Percentiles rank a stretch among this genome's conserved stretches.
These are phyloP conservation scores for Sphenopsis melanotis DNA, from an alignment of 2,797 vertebrate species.

Conservation along the genomic window DNA sequence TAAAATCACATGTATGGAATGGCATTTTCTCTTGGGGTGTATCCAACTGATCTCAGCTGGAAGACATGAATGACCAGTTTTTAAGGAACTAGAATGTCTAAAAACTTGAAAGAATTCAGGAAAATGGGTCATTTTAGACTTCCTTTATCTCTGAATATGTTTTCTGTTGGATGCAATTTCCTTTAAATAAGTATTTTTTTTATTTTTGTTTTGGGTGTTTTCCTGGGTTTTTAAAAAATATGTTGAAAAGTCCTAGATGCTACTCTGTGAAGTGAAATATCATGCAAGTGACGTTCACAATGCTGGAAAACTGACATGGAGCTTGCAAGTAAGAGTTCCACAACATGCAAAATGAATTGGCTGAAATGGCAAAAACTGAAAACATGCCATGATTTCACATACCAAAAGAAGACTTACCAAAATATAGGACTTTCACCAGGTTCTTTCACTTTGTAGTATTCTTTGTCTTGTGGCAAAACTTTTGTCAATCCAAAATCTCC, in stretches of 20 bases:
- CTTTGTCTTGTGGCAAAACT: conserved; percentile 95
- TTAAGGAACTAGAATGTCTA: background rate
- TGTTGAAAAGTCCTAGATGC: background rate
- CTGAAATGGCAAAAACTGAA: background rate
- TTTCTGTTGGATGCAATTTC: background rate
- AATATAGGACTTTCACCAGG: conserved; percentile 99
- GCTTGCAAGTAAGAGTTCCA: background rate
- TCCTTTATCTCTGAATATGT: background rate
- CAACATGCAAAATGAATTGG: background rate
- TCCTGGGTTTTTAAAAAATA: background rate
- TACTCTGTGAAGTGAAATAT: background rate
- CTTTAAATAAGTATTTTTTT: background rate
- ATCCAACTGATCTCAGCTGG: background rate
- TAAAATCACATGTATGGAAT: background rate
- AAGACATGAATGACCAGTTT: background rate
- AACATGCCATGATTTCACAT: background rate
- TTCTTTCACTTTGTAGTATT: conserved; percentile 96
- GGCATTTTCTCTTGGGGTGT: background rate
- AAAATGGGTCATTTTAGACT: background rate
- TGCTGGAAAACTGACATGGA: background rate
- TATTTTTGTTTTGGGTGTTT: too few species aligned
- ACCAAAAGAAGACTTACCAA: conserved; percentile 81
- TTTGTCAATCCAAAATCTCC: conserved; percentile 98
- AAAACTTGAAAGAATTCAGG: background rate
- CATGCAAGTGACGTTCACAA: background rate